phyloP scores from a whole-genome alignment of 2,888 invertebrate species.

The Rambutsinella grinnellia region DNA sequence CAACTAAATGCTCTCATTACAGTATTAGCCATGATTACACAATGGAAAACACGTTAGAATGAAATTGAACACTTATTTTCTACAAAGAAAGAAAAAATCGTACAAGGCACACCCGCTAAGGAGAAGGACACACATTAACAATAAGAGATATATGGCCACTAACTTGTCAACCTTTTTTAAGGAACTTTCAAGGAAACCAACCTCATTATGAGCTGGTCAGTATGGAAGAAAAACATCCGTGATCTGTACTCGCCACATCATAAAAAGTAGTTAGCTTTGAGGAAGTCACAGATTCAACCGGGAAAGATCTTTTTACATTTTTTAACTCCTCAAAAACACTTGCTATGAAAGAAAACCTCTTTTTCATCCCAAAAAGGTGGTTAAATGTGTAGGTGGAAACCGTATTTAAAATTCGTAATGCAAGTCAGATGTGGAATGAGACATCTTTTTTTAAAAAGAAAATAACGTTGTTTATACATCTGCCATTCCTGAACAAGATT shows the following conservation, averaged over 20 bases:
- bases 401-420: constrained; percentile 14
- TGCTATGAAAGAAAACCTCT: constrained; percentile 23
- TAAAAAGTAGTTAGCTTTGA: not conserved
- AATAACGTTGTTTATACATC: constrained; percentile 38
- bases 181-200: constrained; percentile 42
- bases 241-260: constrained; percentile 15
- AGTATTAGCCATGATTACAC: constrained; percentile 27
- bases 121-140: constrained; percentile 47
- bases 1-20: constrained; percentile 37
- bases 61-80: not conserved
- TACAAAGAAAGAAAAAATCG: constrained; percentile 21
- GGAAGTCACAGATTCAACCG: constrained; percentile 9
- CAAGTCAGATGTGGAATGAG: constrained; percentile 31
- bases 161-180: constrained; percentile 51
- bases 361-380: constrained; percentile 18
- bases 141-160: constrained; percentile 48
- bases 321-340: constrained; percentile 28
- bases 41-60: constrained; percentile 7
- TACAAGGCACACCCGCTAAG: constrained; percentile 26
- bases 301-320: constrained; percentile 42
- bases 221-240: constrained; percentile 47
- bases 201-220: constrained; percentile 47
- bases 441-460: constrained; percentile 5
- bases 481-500: constrained; percentile 2
- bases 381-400: not conserved